Percentiles rank a stretch among this genome's conserved stretches.
Conservation (phyloP, 1,140 invertebrate genomes). For the Psilanteris sp. region DNA sequence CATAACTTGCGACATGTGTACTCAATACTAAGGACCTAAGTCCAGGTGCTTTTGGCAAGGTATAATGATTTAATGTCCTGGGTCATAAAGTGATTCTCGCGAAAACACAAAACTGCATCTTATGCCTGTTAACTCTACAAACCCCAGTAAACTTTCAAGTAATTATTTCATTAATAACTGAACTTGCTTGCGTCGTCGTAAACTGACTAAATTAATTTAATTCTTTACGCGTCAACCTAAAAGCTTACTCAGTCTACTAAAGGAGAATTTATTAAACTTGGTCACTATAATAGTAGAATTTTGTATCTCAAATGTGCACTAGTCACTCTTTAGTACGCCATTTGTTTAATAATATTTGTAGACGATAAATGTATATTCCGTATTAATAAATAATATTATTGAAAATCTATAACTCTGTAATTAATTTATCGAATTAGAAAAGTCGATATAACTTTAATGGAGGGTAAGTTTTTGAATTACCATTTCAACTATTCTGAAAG, state of each 20-base stretch:
- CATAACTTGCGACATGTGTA: conserved; percentile 40
- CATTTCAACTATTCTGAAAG: no score
- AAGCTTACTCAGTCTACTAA: background rate
- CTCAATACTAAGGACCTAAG: conserved; percentile 22
- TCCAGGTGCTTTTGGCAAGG: conserved; percentile 35
- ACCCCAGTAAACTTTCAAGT: conserved; percentile 16
- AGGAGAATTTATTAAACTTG: conserved; percentile 14
- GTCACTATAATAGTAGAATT: background rate
- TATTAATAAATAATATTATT: no score
- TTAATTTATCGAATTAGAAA: no score
- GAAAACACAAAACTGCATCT: conserved; percentile 41
- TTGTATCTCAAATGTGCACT: no score
- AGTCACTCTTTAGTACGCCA: no score
- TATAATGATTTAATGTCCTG: conserved; percentile 49
- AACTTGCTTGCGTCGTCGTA: conserved; percentile 38
- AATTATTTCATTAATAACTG: conserved; percentile 52
- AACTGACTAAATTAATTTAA: conserved; percentile 43
- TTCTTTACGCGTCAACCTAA: conserved; percentile 24
- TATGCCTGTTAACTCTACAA: conserved; percentile 15
- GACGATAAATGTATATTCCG: no score
- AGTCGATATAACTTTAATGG: no score
- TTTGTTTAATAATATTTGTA: no score
- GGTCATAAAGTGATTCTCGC: conserved; percentile 22
- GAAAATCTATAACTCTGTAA: no score
- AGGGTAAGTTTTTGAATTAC: no score